phyloP scores from a whole-genome alignment of 1,140 invertebrate species.

The Ceratitis capitata region DNA sequence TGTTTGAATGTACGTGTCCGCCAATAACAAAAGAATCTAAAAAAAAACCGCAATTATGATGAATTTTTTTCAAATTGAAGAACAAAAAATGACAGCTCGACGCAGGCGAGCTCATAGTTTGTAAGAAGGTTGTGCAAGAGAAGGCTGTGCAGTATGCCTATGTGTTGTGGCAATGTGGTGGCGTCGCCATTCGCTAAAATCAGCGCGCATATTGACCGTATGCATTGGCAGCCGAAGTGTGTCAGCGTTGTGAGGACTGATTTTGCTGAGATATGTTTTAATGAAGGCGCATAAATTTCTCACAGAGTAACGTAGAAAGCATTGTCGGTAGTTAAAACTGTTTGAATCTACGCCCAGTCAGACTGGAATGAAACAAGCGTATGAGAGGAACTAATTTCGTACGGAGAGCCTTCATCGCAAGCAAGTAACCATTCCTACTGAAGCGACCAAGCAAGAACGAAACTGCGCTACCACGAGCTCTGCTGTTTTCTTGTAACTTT shows the following conservation, averaged over 20 bases:
- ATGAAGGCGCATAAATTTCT: background rate
- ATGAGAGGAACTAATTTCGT: no score
- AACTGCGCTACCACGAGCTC: no score
- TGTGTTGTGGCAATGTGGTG: background rate
- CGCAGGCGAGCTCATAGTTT: background rate
- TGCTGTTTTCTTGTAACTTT: no score
- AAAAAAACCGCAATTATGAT: background rate
- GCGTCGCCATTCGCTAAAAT: background rate
- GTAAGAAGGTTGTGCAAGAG: background rate
- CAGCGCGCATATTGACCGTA: background rate
- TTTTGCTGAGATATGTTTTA: background rate
- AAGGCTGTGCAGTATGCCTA: background rate
- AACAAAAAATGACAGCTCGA: no score
- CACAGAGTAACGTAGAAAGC: no score
- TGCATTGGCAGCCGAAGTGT: constrained; percentile 5
- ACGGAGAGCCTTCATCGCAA: no score
- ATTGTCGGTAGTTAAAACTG: no score
- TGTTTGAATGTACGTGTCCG: no score
- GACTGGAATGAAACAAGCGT: no score
- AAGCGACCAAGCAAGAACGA: no score
- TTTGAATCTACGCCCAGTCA: no score
- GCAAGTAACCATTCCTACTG: no score
- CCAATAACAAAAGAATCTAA: constrained; percentile 12
- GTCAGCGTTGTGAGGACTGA: background rate
- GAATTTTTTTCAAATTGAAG: background rate